Evolutionary conservation across 2,113 vertebrate genomes (phyloP).

Genomic region (Catharus minimus): DNA sequence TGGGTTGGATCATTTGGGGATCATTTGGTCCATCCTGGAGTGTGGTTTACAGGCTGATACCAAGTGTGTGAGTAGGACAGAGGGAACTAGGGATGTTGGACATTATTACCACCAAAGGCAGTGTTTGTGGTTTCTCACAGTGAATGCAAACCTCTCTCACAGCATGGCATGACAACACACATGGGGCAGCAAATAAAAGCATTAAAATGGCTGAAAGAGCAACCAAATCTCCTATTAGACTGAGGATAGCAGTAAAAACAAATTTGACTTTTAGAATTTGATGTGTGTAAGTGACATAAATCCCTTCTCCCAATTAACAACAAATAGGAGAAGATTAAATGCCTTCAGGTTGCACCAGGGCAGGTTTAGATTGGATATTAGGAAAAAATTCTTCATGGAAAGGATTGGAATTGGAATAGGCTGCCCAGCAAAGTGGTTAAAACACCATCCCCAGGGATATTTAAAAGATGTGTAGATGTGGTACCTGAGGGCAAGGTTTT

Average conservation of each 20-base stretch:
- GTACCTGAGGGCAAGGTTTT: not conserved
- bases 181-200: not conserved
- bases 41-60: not conserved
- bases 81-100: not conserved
- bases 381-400: not conserved
- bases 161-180: not conserved
- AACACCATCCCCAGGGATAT: not conserved
- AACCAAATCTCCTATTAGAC: not conserved
- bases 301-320: not conserved
- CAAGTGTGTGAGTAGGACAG: not conserved
- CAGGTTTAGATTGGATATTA: not conserved
- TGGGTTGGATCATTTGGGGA: not conserved
- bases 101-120: not conserved
- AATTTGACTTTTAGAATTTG: not conserved
- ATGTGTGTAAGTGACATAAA: rapidly evolving
- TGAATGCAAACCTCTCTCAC: not conserved
- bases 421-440: not conserved
- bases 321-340: not conserved
- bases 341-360: not conserved
- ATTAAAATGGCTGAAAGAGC: not conserved
- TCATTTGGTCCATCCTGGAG: not conserved
- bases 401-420: not conserved
- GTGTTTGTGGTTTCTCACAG: not conserved
- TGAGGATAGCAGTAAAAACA: not conserved
- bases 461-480: not conserved